These are phyloP conservation scores for Agonopterix heracliana DNA, from an alignment of 2,888 invertebrate species.

Conservation along the genomic window DNA sequence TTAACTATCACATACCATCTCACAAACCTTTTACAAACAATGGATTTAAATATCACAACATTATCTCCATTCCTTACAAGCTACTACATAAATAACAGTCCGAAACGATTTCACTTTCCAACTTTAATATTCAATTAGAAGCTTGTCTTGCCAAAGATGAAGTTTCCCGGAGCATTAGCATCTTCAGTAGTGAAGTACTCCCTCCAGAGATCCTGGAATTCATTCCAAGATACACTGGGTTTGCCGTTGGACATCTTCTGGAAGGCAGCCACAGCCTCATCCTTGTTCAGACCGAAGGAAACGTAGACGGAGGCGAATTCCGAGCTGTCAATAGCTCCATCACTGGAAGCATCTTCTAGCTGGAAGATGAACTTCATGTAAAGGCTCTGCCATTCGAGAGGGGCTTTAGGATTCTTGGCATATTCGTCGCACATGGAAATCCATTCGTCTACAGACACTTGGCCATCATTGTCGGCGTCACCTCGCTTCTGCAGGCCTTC, in stretches of 20 bases:
- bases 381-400: constrained; percentile 88
- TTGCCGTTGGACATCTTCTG: constrained; percentile 86
- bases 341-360: constrained; percentile 89
- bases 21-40: background rate
- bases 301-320: constrained; percentile 89
- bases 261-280: constrained; percentile 86
- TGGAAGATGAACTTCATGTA: constrained; percentile 93
- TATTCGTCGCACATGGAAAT: constrained; percentile 90
- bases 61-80: no score
- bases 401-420: constrained; percentile 82
- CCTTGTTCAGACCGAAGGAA: constrained; percentile 84
- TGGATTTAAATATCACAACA: background rate
- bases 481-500: constrained; percentile 86
- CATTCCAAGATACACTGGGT: constrained; percentile 81
- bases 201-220: constrained; percentile 88
- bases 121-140: constrained; percentile 67
- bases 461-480: constrained; percentile 90
- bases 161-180: constrained; percentile 86
- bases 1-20: background rate
- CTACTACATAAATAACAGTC: background rate
- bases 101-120: background rate
- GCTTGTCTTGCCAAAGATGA: constrained; percentile 87
- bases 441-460: constrained; percentile 92
- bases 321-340: constrained; percentile 83
- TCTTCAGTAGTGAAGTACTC: constrained; percentile 91